These are phyloP conservation scores for Cosmorhoe ocellata DNA, from an alignment of 2,888 invertebrate species.

Conservation along the genomic window DNA sequence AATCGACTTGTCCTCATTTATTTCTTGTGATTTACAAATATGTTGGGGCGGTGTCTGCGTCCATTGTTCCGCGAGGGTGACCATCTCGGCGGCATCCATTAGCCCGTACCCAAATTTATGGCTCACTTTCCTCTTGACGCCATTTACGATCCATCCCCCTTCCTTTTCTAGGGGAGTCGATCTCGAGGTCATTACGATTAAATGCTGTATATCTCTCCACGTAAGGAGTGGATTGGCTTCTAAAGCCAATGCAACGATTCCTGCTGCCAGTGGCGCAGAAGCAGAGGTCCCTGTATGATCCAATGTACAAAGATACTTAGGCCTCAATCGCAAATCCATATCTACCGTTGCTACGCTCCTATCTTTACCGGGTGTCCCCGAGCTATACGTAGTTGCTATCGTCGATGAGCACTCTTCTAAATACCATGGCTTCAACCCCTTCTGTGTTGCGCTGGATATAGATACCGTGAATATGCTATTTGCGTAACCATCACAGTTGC, in stretches of 20 bases:
- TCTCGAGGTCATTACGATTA: conserved; percentile 95
- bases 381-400: conserved; percentile 98
- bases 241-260: conserved; percentile 95
- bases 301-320: conserved; percentile 94
- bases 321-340: conserved; percentile 93
- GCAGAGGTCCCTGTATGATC: conserved; percentile 97
- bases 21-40: conserved; percentile 95
- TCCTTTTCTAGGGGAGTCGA: conserved; percentile 95
- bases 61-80: conserved; percentile 96
- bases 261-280: conserved; percentile 96
- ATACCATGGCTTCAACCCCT: conserved; percentile 98
- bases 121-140: conserved; percentile 95
- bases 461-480: conserved; percentile 99
- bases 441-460: conserved; percentile 98
- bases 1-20: conserved; percentile 91
- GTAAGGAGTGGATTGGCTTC: conserved; percentile 96
- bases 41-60: conserved; percentile 96
- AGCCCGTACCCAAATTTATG: conserved; percentile 99
- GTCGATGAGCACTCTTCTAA: conserved; percentile 99
- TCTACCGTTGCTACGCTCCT: conserved; percentile 95
- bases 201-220: conserved; percentile 99
- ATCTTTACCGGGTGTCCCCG: conserved; percentile 95
- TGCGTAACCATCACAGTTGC: conserved; percentile 99
- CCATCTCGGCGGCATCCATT: conserved; percentile 98
- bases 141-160: conserved; percentile 96